Percentiles rank a stretch among this genome's conserved stretches.
These are phyloP conservation scores for Rhineura floridana DNA, from an alignment of 2,113 vertebrate genomes.

Conservation along the genomic window DNA sequence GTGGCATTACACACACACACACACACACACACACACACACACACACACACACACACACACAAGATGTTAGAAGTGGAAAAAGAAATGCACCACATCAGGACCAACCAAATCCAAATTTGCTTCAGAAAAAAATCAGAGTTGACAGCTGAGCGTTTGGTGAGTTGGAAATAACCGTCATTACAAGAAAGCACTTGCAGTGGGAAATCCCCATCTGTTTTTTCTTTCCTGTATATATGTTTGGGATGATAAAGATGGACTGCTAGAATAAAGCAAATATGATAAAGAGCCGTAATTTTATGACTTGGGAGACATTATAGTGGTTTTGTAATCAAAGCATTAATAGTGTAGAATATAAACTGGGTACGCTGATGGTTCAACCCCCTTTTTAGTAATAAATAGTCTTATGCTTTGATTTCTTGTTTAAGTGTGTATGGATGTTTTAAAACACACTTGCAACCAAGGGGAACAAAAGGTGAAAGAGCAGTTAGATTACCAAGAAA, in stretches of 20 bases:
- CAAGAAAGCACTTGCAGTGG: slow-evolving; percentile 45
- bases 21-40: not conserved
- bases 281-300: not conserved
- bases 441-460: slow-evolving; percentile 18
- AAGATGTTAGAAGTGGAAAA: not conserved
- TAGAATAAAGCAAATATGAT: slow-evolving; percentile 33
- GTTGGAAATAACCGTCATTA: slow-evolving; percentile 58
- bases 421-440: not conserved
- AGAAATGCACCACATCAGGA: not conserved
- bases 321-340: slow-evolving; percentile 8
- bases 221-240: slow-evolving; percentile 33
- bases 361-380: slow-evolving; percentile 31
- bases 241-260: slow-evolving; percentile 8
- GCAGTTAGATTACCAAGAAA: not conserved
- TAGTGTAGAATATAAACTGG: not conserved
- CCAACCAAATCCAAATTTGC: slow-evolving; percentile 10
- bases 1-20: not conserved
- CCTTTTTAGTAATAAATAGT: not conserved
- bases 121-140: slow-evolving; percentile 27
- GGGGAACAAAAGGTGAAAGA: not conserved
- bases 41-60: not conserved
- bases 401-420: slow-evolving; percentile 12
- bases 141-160: slow-evolving; percentile 57
- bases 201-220: slow-evolving; percentile 56
- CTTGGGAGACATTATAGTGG: slow-evolving; percentile 1